Evolutionary conservation across 2,888 invertebrate genomes (phyloP).

Genomic region (Erebia aethiops): DNA sequence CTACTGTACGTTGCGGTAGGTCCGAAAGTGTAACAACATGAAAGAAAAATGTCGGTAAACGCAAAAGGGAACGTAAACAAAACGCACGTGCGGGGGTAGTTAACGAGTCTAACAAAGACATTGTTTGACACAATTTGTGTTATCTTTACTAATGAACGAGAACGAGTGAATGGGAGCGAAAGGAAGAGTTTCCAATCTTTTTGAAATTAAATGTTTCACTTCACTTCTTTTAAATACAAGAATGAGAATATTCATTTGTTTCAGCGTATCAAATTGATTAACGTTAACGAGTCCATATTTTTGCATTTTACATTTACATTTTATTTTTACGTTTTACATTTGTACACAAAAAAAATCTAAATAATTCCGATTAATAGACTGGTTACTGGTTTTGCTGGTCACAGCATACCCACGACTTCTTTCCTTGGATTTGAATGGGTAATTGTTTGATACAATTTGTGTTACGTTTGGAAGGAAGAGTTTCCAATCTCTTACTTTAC

Average conservation of each 20-base stretch:
- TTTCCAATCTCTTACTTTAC: too few species aligned
- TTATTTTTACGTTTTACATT: too few species aligned
- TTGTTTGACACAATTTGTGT: slow-evolving; percentile 27
- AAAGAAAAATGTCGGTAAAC: slow-evolving; percentile 30
- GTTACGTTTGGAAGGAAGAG: too few species aligned
- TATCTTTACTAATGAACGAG: slow-evolving; percentile 29
- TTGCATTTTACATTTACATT: too few species aligned
- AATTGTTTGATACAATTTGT: too few species aligned
- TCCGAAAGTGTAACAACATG: slow-evolving; percentile 20
- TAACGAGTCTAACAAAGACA: slow-evolving; percentile 25
- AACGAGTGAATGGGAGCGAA: slow-evolving; percentile 31
- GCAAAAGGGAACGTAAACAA: slow-evolving; percentile 50
- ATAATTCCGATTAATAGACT: too few species aligned
- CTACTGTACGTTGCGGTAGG: slow-evolving; percentile 24
- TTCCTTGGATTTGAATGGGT: too few species aligned
- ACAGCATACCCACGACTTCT: too few species aligned
- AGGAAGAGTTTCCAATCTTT: slow-evolving; percentile 21
- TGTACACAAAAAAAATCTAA: too few species aligned
- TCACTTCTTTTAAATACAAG: not conserved
- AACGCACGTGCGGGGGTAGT: slow-evolving; percentile 54
- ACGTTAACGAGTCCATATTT: too few species aligned
- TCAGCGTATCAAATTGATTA: too few species aligned
- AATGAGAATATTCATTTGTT: not conserved
- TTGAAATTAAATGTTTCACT: not conserved
- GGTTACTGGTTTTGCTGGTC: too few species aligned